These are phyloP conservation scores for Neodon shergylaensis DNA, from an alignment of 2,113 vertebrate genomes.

Conservation along the genomic window DNA sequence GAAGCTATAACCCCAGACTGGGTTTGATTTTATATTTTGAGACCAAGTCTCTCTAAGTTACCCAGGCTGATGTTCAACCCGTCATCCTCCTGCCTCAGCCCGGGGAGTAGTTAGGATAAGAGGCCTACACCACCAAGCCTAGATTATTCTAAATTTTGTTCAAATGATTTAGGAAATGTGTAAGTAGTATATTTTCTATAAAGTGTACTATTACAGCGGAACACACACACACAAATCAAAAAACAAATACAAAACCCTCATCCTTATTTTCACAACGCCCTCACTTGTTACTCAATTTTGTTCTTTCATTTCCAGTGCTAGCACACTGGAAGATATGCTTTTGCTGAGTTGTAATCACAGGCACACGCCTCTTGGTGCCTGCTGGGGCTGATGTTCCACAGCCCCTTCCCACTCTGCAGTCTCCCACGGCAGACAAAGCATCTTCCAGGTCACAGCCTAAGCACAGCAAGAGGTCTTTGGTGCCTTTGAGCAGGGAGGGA, in stretches of 20 bases:
- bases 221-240: neutral
- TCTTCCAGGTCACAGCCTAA: neutral
- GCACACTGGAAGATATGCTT: neutral
- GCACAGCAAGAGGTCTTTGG: neutral
- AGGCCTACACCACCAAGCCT: neutral
- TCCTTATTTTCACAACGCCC: neutral
- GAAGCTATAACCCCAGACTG: neutral
- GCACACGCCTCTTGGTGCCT: neutral
- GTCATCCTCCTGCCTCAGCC: neutral
- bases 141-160: neutral
- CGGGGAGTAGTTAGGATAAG: neutral
- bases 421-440: neutral
- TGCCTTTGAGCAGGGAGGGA: neutral
- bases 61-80: neutral
- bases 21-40: neutral
- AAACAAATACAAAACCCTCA: neutral
- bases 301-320: conserved; percentile 12
- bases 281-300: conserved; percentile 6
- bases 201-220: neutral
- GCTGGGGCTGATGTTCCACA: neutral
- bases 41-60: neutral
- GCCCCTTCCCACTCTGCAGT: neutral
- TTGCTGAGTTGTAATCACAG: conserved; percentile 38
- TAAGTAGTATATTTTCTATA: neutral
- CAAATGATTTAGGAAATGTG: neutral